Evolutionary conservation across 2,113 vertebrate genomes (phyloP), one percentile per base, ranked within the genome.

Genomic region (Cebus imitator): DNA sequence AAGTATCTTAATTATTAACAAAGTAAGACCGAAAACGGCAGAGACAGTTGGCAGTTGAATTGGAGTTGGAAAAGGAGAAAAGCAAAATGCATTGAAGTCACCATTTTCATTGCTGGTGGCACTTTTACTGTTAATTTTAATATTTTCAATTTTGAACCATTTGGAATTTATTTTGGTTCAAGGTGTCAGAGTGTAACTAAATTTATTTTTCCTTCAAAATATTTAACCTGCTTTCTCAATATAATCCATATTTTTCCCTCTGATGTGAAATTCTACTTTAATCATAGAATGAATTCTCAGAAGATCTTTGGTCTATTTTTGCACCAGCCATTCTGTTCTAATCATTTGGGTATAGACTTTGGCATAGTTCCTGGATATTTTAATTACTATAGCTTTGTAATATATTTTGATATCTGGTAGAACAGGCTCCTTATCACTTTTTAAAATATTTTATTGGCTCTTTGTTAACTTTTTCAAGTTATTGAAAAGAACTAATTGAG

Each of bases 141-240:
- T 50, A 84, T 48, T 87, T 93, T 87, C 87, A 86, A 52, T 4
- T 64, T 96, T 64, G 79, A 95, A n/a, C 40, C 8, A 84, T 50
- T 94, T 96, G 43, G 70, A 91, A 87, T 95, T 95, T 93, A 84
- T 82, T 95, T 72, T 75, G 23, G 37, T 87, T 90, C 58, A 72
- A 73, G 23, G 0, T 58, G 37, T 43, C 35, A 88, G 17, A 35
- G 72, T 57, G 17, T 70, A 40, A 87, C 12, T 83, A 30, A 93
- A 21, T 87, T 78, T n/a, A 84, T 90, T 76, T 66, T 4, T 3
- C 8, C 72, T 16, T 27, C 11, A 6, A 87, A 55, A 86, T 83
- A 23, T 57, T 13, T 82, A 72, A 45, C 40, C 8, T 90, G 66
- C 61, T 81, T 4, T 55, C 30, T 82, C 64, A 75, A 20, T 79